phyloP scores from a whole-genome alignment of 1,140 invertebrate genomes.

The Pomacea maculata region DNA sequence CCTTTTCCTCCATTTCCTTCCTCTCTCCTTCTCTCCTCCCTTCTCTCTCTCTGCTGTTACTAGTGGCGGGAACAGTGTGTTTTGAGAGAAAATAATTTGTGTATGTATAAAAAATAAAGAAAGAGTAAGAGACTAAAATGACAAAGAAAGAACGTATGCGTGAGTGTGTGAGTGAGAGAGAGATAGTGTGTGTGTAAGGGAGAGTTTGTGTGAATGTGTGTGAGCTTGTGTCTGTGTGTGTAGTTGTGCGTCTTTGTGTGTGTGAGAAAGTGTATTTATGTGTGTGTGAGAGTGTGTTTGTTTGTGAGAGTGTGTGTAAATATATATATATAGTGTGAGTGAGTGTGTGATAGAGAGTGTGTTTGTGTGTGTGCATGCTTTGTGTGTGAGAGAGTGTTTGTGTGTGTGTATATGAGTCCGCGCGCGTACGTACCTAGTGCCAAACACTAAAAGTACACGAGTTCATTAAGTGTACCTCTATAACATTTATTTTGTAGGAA shows the following conservation, averaged over 20 bases:
- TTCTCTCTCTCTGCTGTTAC: not conserved
- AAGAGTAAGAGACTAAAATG: not conserved
- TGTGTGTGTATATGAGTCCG: not conserved
- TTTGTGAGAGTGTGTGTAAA: not conserved
- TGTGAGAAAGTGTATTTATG: not conserved
- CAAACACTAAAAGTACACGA: not conserved
- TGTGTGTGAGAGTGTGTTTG: constrained; percentile 4
- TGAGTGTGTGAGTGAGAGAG: constrained; percentile 15
- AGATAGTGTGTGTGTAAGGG: constrained; percentile 4
- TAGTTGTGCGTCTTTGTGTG: not conserved
- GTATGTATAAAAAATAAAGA: not conserved
- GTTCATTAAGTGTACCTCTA: not conserved
- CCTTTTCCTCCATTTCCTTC: no score
- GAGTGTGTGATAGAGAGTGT: constrained; percentile 8
- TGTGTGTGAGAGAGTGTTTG: not conserved
- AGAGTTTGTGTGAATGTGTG: constrained; percentile 2
- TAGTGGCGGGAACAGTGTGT: not conserved
- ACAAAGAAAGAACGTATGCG: not conserved
- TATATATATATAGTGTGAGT: not conserved
- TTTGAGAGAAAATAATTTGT: not conserved
- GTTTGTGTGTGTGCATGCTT: not conserved
- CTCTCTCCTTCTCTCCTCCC: no score
- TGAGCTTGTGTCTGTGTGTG: constrained; percentile 14
- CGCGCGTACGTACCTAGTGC: not conserved
- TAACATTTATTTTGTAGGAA: not conserved